Base-by-base conservation (phyloP, 2,888 invertebrate species). In the Pelosia muscerda region DNA sequence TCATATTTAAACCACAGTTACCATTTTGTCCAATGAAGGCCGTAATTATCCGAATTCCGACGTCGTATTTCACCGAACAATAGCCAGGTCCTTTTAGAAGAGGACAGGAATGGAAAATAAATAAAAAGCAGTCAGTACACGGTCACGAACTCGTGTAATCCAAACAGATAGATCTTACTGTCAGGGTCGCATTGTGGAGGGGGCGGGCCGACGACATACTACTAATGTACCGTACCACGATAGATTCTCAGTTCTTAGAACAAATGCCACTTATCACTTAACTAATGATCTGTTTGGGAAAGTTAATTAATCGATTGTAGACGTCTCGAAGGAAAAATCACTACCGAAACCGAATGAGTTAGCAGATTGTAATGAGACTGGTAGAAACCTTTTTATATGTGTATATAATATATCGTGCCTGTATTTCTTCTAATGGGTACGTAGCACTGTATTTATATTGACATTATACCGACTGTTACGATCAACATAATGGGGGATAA, bases 81-180 rank as follows among this genome's bases (percentile, higher is more conserved):
- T 77, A 75, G 75, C 75, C 75, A 76, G 74, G 82, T 79, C 79
- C 82, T 84, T 76, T 74, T 69, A 78, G 56, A 69, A 71, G 62
- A 68, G 28, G 42, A 58, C 34, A 66, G 63, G 65, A 85, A 84
- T 83, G 81, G 83, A 80, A 81, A 84, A 85, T 85, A 82, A 84
- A 87, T 76, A 88, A 85, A 84, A 86, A 85, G 79, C 79, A 83
- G 84, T 78, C 79, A 82, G 83, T 78, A 86, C 86, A 85, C 82
- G 81, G 85, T 85, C 88, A 85, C 86, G 86, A 86, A 81, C 83
- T 85, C 87, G 86, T 86, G 87, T 92, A 90, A 91, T 90, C 88
- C 90, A 88, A 91, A 90, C 89, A 91, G 85, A 91, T 91, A 86
- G 86, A 86, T 88, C 87, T 89, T 82, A 76, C 84, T 85, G 89